phyloP scores from a whole-genome alignment of 1,140 invertebrate genomes.

The Coelopa frigida region DNA sequence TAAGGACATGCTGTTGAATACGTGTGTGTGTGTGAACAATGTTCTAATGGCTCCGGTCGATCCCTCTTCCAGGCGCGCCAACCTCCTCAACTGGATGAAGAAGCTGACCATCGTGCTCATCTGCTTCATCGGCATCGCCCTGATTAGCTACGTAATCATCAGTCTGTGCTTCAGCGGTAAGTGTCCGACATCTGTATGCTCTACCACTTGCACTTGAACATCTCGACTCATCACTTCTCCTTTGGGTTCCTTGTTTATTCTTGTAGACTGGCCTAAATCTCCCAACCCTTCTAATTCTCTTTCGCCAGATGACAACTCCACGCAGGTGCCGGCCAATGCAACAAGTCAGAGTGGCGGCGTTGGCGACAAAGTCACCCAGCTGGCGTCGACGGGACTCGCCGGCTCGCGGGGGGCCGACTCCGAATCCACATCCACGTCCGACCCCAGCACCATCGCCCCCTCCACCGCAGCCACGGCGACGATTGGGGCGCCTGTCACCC shows the following conservation, averaged over 20 bases:
- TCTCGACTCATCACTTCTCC: conserved; percentile 8
- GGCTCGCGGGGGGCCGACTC: neutral
- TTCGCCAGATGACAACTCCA: conserved; percentile 35
- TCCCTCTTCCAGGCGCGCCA: conserved; percentile 30
- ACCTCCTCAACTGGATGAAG: conserved; percentile 41
- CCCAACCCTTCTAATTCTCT: conserved; percentile 30
- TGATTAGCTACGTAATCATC: conserved; percentile 40
- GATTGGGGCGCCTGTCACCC: neutral
- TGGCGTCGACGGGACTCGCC: neutral
- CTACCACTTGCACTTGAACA: conserved; percentile 4
- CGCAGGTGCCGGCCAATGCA: conserved; percentile 12
- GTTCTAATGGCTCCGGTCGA: neutral
- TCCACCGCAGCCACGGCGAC: conserved; percentile 9
- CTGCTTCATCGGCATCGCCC: conserved; percentile 39
- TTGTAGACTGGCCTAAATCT: conserved; percentile 33
- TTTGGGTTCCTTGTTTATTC: conserved; percentile 8
- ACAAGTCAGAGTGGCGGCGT: conserved; percentile 8
- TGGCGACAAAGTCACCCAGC: neutral
- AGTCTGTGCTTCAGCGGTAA: conserved; percentile 42
- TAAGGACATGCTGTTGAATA: conserved; percentile 12
- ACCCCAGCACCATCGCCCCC: neutral
- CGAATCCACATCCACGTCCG: conserved; percentile 7
- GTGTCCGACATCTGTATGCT: conserved; percentile 14
- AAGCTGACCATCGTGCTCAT: conserved; percentile 39
- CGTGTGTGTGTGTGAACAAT: neutral